These are phyloP conservation scores for Drosophila algonquin DNA, from an alignment of 2,888 invertebrate species.

Conservation along the genomic window DNA sequence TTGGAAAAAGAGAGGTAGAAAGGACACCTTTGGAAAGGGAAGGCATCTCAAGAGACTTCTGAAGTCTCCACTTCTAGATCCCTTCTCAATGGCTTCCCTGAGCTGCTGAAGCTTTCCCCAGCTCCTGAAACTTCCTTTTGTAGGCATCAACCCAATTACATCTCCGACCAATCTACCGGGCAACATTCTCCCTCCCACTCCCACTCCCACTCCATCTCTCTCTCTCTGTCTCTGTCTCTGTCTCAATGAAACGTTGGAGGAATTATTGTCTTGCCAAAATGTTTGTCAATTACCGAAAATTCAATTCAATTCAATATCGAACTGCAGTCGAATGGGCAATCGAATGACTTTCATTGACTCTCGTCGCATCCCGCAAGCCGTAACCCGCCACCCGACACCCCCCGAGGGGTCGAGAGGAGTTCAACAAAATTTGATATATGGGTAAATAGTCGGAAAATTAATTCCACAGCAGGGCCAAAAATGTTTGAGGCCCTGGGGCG, in stretches of 20 bases:
- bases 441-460: conserved; percentile 40
- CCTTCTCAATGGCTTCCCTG: background rate
- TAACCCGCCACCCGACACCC: conserved; percentile 15
- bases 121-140: background rate
- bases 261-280: conserved; percentile 36
- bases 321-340: conserved; percentile 25
- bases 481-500: conserved; percentile 34
- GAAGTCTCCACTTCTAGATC: too few relatives aligned
- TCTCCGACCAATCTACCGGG: background rate
- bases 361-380: conserved; percentile 7
- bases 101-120: background rate
- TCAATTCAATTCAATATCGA: conserved; percentile 25
- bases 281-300: conserved; percentile 39
- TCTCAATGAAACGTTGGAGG: conserved; percentile 16
- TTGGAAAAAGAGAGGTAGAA: too few relatives aligned
- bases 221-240: conserved; percentile 24
- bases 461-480: conserved; percentile 40
- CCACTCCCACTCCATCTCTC: conserved; percentile 9
- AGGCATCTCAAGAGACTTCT: too few relatives aligned
- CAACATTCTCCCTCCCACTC: background rate
- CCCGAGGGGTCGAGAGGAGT: conserved; percentile 19
- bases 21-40: too few relatives aligned
- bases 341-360: conserved; percentile 40
- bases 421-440: conserved; percentile 23
- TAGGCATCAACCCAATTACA: background rate